Evolutionary conservation across 1,140 invertebrate species (phyloP), one percentile per base, ranked within the genome.

Genomic region (Caligus rogercresseyi): DNA sequence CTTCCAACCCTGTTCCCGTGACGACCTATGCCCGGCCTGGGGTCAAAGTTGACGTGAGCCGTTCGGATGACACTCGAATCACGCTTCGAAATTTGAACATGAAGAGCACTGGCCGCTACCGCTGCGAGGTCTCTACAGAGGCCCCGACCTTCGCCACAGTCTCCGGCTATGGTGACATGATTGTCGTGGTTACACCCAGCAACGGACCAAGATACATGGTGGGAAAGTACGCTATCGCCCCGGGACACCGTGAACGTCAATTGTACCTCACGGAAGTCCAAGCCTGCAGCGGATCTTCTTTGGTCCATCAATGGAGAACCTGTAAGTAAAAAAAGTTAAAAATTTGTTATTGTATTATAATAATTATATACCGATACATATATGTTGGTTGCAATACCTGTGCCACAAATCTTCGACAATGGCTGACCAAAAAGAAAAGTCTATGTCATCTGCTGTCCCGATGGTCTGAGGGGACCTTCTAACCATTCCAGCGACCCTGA

Each of bases 241-340:
- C 15, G 86, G 85, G 86, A 89, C 68, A 75, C 78, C 13, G 84
- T 89, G n/a, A 77, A 80, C 18, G 81, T 82, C 26, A 85, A 85
- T 71, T 89, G 86, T 72, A 81, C 79, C 57, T 80, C 83, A n/a
- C 77, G 80, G 23, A 71, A 71, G n/a, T 76, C 76, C 13, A 76
- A 71, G 65, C 76, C 76, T 3, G 69, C 72, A 0, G 73, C 74
- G 25, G 69, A 67, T 20, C 66, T 77, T 18, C 72, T 64, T 51
- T 77, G 76, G 70, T 69, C 67, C 56, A 70, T 75, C 66, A 75
- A 75, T 64, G 72, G 71, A 51, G 54, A 66, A 21, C 43, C 60
- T 60, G 68, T 68, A 16, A 61, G 67, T 65, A 53, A 84, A 85
- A 43, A n/a, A 43, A n/a, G n/a, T 43, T 11, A 43, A 11, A 11